Evolutionary conservation across 2,797 vertebrate genomes (phyloP), one percentile per base, ranked within the genome.

Genomic region (Vespertilio murinus): DNA sequence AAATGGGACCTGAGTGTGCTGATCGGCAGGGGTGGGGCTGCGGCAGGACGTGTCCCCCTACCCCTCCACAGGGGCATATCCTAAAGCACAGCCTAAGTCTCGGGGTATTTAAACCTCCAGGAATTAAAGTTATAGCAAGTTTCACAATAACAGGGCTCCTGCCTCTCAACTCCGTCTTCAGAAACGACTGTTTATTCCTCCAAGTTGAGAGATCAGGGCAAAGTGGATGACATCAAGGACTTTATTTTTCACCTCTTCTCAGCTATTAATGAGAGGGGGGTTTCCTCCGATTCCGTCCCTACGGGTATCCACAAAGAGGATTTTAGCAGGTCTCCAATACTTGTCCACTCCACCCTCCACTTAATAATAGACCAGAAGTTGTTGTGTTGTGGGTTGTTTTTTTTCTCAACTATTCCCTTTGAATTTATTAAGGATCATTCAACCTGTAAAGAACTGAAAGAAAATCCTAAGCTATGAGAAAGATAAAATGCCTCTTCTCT

Each of bases 401-500:
- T 5, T 91, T 73, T 59, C 42, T 45, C 25, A 96, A 75, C 90
- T 71, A 2, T 85, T 35, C 73, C 54, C 86, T 56, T 40, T 28
- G 13, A 45, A 69, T 90, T 85, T 78, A 87, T 94, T 95, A 96
- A 95, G 83, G 88, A 71, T 3, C 47, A 28, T 5, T 45, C 74
- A 1, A 67, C 96, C n/a, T 88, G 77, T 71, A 17, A 84, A 84
- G 88, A 97, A 93, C 28, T 7, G 23, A 61, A 61, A 47, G 33
- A 64, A 85, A 83, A 92, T 74, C 40, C 5, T 16, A 22, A 67
- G 42, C 40, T 61, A 61, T 64, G 70, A 59, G n/a, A 25, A 91
- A 97, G 96, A 95, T 97, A 97, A 88, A 93, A 49, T 3, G 94
- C 92, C 81, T 97, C 89, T 93, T 97, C 64, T 33, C 1, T 91